Evolutionary conservation across 2,888 invertebrate species (phyloP).

Genomic region (Lucinisca nassula): DNA sequence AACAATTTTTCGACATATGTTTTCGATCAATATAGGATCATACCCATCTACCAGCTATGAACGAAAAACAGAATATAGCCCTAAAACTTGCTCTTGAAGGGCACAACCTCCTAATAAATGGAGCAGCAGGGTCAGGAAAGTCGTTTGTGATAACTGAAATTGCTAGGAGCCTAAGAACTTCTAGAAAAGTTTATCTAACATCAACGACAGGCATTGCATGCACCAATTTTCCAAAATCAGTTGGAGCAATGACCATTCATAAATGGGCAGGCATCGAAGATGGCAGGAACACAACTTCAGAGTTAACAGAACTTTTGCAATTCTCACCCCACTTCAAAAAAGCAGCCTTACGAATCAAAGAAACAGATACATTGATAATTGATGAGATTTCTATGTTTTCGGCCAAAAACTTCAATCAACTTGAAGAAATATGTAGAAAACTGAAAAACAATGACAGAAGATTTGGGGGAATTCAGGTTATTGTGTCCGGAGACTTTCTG

Average conservation of each 20-base stretch:
- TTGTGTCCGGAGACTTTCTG: slow-evolving; percentile 48
- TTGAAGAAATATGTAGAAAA: neutral
- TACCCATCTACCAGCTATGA: too few relatives aligned
- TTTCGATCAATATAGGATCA: too few relatives aligned
- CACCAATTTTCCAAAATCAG: neutral
- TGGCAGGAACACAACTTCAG: slow-evolving; percentile 19
- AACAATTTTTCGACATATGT: too few relatives aligned
- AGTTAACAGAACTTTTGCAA: slow-evolving; percentile 15
- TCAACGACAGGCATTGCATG: slow-evolving; percentile 40
- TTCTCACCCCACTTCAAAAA: neutral
- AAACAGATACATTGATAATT: slow-evolving; percentile 31
- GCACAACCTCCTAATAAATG: slow-evolving; percentile 20
- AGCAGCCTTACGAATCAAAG: slow-evolving; percentile 9
- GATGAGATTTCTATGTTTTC: slow-evolving; percentile 40
- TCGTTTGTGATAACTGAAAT: slow-evolving; percentile 8
- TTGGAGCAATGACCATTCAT: slow-evolving; percentile 38
- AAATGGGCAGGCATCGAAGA: slow-evolving; percentile 48
- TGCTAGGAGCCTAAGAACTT: neutral
- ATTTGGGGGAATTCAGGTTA: slow-evolving; percentile 56
- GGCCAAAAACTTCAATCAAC: neutral
- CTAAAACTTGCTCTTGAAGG: slow-evolving; percentile 13
- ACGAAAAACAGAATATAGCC: slow-evolving; percentile 17
- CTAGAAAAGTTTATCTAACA: slow-evolving; percentile 13
- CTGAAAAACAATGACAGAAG: neutral
- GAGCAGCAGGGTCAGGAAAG: slow-evolving; percentile 41